Percentiles rank a stretch among this genome's conserved stretches.
These are phyloP conservation scores for Cerastoderma edule DNA, from an alignment of 2,888 invertebrate species.

Conservation along the genomic window DNA sequence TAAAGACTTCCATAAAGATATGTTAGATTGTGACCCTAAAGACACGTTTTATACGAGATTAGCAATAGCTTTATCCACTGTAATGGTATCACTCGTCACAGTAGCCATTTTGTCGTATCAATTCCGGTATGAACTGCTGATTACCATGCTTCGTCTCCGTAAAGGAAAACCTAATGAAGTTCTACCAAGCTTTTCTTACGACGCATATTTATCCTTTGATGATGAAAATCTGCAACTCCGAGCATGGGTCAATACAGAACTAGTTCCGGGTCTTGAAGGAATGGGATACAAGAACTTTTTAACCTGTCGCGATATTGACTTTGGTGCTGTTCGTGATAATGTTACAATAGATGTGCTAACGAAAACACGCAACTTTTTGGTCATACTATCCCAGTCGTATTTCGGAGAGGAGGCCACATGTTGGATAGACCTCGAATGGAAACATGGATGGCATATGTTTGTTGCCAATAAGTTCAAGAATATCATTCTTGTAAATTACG, in stretches of 20 bases:
- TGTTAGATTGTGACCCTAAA: constrained; percentile 8
- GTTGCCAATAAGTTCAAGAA: constrained; percentile 28
- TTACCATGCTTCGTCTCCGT: constrained; percentile 15
- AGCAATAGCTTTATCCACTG: not conserved
- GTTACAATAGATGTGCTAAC: constrained; percentile 17
- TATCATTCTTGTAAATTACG: constrained; percentile 39
- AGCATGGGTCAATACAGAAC: constrained; percentile 31
- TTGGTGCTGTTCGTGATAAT: constrained; percentile 40
- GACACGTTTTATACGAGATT: not conserved
- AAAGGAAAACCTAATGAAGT: constrained; percentile 4
- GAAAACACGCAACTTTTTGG: constrained; percentile 35
- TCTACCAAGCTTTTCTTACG: constrained; percentile 19
- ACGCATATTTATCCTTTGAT: constrained; percentile 44
- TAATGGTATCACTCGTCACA: constrained; percentile 13
- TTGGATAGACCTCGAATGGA: constrained; percentile 46
- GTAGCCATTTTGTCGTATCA: not conserved
- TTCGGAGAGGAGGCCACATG: constrained; percentile 10
- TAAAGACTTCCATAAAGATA: constrained; percentile 13
- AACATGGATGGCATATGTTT: constrained; percentile 39
- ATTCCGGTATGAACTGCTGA: constrained; percentile 35
- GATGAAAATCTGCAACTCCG: constrained; percentile 32
- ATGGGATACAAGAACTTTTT: constrained; percentile 31
- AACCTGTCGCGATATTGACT: constrained; percentile 29
- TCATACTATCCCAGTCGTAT: constrained; percentile 40
- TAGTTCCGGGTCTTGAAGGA: constrained; percentile 21